phyloP scores from a whole-genome alignment of 2,113 vertebrate genomes.

The Sus scrofa region T2T-Sscrofa CM000812.6:75067001-75067500 shows the following conservation, averaged over 20 bases:
- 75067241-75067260: too few relatives aligned
- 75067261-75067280: too few relatives aligned
- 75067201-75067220: too few relatives aligned
- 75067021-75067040: too few relatives aligned
- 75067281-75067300: constrained; percentile 28
- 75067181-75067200: too few relatives aligned
- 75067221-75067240: too few relatives aligned
- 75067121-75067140: constrained; percentile 17
- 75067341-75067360: not conserved
- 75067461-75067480: constrained; percentile 48
- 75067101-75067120: constrained; percentile 49
- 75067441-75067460: constrained; percentile 10
- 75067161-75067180: too few relatives aligned
- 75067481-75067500: not conserved
- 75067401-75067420: not conserved
- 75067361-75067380: not conserved
- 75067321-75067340: not conserved
- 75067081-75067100: too few relatives aligned
- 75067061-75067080: too few relatives aligned
- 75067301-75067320: not conserved
- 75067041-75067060: too few relatives aligned
- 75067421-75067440: not conserved
- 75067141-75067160: not conserved
- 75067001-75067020: too few relatives aligned
- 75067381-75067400: not conserved